phyloP scores from a whole-genome alignment of 2,113 vertebrate genomes.

The Myrmophylax atrothorax region DNA sequence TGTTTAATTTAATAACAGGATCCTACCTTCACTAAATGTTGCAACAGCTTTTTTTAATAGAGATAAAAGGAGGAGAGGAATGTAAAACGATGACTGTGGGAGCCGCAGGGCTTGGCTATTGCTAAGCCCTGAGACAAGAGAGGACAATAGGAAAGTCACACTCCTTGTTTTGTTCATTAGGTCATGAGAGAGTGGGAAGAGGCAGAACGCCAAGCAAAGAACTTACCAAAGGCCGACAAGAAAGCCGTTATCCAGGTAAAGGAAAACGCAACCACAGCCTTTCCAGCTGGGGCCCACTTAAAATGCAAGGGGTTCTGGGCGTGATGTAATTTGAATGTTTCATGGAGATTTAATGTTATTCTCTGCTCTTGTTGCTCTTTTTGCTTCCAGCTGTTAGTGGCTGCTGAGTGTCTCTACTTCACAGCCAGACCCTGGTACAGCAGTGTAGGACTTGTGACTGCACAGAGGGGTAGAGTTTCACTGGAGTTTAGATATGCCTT shows the following conservation, averaged over 20 bases:
- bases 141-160: background rate
- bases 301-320: background rate
- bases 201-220: conserved; percentile 94
- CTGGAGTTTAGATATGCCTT: background rate
- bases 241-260: conserved; percentile 97
- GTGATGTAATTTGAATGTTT: background rate
- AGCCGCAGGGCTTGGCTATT: background rate
- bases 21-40: background rate
- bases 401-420: background rate
- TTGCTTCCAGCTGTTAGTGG: background rate
- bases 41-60: background rate
- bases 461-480: background rate
- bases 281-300: background rate
- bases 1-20: background rate
- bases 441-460: background rate
- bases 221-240: conserved; percentile 93
- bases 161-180: conserved; percentile 66
- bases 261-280: background rate
- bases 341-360: background rate
- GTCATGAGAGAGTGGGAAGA: conserved; percentile 99
- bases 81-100: background rate
- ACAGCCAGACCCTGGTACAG: background rate
- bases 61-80: background rate
- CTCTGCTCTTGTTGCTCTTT: background rate
- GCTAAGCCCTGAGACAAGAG: background rate